Conservation (phyloP, 2,113 vertebrate species). For the Chionomys nivalis region DNA sequence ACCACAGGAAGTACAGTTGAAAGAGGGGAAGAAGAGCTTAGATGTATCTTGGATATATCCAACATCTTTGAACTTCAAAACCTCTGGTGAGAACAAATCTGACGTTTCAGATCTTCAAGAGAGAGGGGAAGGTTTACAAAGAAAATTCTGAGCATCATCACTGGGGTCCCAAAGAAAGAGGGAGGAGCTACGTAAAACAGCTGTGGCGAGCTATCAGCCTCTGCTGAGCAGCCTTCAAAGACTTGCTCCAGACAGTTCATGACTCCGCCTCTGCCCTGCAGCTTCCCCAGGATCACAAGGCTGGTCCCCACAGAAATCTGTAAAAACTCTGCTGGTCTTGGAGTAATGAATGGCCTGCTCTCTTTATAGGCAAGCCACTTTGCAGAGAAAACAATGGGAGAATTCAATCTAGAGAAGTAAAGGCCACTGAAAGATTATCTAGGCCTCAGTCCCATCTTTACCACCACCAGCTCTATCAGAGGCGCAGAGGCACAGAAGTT, state of each 20-base stretch:
- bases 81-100: constrained; percentile 27
- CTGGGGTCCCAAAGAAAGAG: not conserved
- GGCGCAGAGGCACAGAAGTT: not conserved
- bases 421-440: not conserved
- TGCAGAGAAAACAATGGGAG: not conserved
- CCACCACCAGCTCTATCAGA: not conserved
- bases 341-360: not conserved
- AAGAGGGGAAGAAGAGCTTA: not conserved
- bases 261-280: not conserved
- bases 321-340: too few species aligned
- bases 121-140: not conserved
- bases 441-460: not conserved
- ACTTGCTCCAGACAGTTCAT: not conserved
- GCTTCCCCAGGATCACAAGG: not conserved
- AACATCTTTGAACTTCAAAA: constrained; percentile 18
- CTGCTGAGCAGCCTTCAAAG: not conserved
- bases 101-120: constrained; percentile 29
- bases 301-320: not conserved
- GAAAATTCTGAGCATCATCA: not conserved
- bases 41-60: not conserved
- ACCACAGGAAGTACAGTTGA: constrained; percentile 5
- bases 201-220: not conserved
- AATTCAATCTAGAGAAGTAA: not conserved
- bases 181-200: not conserved
- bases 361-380: not conserved